phyloP scores from a whole-genome alignment of 2,888 invertebrate species.

The Pyrrhosoma nymphula region DNA sequence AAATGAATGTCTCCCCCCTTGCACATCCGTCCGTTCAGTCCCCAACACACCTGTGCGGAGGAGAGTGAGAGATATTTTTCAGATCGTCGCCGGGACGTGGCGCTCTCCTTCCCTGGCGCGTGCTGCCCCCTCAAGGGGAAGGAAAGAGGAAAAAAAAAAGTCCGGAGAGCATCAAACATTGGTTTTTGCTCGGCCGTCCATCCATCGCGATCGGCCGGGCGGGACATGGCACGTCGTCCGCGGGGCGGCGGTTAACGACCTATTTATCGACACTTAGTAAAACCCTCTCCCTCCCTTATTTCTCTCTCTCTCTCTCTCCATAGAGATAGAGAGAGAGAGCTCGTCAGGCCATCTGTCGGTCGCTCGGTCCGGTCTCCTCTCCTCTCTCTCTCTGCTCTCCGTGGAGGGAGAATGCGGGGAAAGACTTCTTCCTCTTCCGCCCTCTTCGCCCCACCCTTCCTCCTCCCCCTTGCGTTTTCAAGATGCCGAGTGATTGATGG shows the following conservation, averaged over 20 bases:
- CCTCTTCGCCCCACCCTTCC: too few relatives aligned
- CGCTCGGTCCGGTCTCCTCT: background rate
- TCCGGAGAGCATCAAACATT: background rate
- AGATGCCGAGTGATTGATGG: background rate
- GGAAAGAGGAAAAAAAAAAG: background rate
- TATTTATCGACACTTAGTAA: conserved; percentile 36
- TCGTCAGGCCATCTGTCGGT: conserved; percentile 1
- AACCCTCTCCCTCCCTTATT: background rate
- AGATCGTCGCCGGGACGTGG: background rate
- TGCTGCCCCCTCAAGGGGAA: background rate
- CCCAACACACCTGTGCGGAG: background rate
- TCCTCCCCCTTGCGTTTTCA: too few relatives aligned
- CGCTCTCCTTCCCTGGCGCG: background rate
- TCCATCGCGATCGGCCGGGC: conserved; percentile 9
- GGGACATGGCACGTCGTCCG: background rate
- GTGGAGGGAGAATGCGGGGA: too few relatives aligned
- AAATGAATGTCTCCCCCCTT: background rate
- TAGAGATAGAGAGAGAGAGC: background rate
- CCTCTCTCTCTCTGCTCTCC: too few relatives aligned
- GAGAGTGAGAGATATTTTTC: background rate
- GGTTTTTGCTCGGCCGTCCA: conserved; percentile 7
- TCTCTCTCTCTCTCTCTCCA: too few relatives aligned
- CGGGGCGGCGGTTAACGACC: conserved; percentile 11
- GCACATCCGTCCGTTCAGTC: background rate
- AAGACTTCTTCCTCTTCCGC: too few relatives aligned